Percentiles rank a stretch among this genome's conserved stretches.
These are phyloP conservation scores for Onthophagus taurus DNA, from an alignment of 1,140 invertebrate species.

Conservation along the genomic window DNA sequence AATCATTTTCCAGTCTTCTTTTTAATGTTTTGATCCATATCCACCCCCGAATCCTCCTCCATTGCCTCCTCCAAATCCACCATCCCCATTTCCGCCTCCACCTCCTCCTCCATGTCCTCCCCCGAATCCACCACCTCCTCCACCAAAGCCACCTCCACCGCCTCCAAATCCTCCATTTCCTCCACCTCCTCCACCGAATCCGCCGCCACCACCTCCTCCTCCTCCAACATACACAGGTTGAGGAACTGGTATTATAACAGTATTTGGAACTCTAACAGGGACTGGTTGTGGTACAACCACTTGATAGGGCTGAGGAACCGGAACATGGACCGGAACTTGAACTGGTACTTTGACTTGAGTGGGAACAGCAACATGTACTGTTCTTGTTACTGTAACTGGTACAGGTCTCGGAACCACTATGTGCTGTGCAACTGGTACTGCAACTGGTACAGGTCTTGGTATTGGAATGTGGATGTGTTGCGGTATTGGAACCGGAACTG, in stretches of 20 bases:
- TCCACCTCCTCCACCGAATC: conserved; percentile 14
- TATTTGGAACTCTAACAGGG: conserved; percentile 25
- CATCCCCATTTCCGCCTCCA: conserved; percentile 17
- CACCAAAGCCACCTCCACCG: conserved; percentile 15
- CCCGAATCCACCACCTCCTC: too few relatives aligned
- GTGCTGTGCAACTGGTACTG: conserved; percentile 17
- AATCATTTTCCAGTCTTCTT: too few relatives aligned
- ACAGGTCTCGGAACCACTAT: conserved; percentile 12
- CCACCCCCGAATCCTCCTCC: conserved; percentile 9
- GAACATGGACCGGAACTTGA: conserved; percentile 16
- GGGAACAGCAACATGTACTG: conserved; percentile 16
- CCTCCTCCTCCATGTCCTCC: conserved; percentile 8
- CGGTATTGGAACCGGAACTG: conserved; percentile 3
- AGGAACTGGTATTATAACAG: conserved; percentile 33
- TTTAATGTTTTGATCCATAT: too few relatives aligned
- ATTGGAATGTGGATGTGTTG: neutral
- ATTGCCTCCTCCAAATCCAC: conserved; percentile 13
- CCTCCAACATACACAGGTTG: conserved; percentile 31
- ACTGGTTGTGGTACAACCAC: conserved; percentile 26
- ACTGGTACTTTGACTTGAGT: conserved; percentile 17
- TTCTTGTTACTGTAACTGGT: conserved; percentile 8
- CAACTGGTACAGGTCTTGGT: conserved; percentile 8
- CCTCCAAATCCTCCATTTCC: conserved; percentile 11
- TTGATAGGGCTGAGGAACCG: conserved; percentile 27
- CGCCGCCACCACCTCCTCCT: conserved; percentile 22